Percentiles rank a stretch among this genome's conserved stretches.
These are phyloP conservation scores for Protophormia terraenovae DNA, from an alignment of 2,888 invertebrate species.

Conservation along the genomic window DNA sequence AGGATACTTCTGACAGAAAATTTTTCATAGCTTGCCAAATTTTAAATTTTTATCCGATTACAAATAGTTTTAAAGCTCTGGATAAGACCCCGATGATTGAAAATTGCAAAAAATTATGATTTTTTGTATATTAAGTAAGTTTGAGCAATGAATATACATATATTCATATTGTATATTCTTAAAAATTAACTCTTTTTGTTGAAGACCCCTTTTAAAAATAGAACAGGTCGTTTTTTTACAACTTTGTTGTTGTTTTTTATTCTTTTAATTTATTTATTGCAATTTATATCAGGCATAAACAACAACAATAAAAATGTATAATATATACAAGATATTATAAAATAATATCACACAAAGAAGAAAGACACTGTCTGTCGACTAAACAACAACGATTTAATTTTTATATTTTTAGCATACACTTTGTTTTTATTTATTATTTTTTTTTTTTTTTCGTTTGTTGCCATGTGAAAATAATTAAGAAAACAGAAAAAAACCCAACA, in stretches of 20 bases:
- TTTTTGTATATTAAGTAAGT: no score
- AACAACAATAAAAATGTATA: background rate
- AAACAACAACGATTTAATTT: slow-evolving; percentile 8
- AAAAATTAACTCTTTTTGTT: background rate
- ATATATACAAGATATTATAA: background rate
- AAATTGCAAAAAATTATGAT: no score
- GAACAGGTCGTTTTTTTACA: background rate
- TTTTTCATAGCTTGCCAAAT: no score
- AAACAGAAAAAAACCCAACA: background rate
- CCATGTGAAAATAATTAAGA: slow-evolving; percentile 25
- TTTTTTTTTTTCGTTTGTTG: slow-evolving; percentile 42
- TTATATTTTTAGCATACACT: background rate
- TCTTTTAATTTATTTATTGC: background rate
- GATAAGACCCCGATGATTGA: no score
- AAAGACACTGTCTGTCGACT: slow-evolving; percentile 6
- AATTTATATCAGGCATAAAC: slow-evolving; percentile 9
- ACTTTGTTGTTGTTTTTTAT: background rate
- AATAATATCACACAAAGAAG: slow-evolving; percentile 22
- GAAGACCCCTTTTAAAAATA: background rate
- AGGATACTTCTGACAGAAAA: no score
- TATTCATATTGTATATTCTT: no score
- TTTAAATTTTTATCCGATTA: no score
- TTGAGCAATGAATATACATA: no score
- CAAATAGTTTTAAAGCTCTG: no score
- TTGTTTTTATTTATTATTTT: no score